Base-by-base conservation (phyloP, 2,888 invertebrate species). In the Cryptus viduatorius region DNA sequence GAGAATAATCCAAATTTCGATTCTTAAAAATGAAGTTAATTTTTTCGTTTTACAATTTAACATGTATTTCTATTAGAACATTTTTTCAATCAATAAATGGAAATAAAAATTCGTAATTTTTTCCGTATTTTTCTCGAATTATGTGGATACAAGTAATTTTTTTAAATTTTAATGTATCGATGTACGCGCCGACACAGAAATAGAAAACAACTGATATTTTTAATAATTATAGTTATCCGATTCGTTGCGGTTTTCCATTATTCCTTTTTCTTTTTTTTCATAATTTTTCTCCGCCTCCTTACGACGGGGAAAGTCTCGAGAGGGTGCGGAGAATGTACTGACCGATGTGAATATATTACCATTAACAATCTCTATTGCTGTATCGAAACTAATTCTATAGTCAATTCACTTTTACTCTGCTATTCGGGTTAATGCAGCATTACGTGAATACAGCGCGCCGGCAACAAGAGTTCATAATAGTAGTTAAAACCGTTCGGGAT, bases 391-490 rank as follows among this genome's bases (percentile, higher is more conserved):
- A 31, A 50, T 37, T 76, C 48, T 48, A 72, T 16, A 37, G 67
- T 71, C 72, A 73, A 78, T 78, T 73, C 72, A 68, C 72, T 82
- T 78, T 78, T 82, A 82, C 72, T 69, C 48, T n/a, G 73, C 73
- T 61, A 72, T 78, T 82, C 78, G 56, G 59, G 44, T 68, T 82
- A 50, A 75, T 48, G 73, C 29, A 67, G 31, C 50, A 64, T 73
- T 79, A 83, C 78, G 73, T 50, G 73, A 82, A 64, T 61, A 48
- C 59, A 65, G 42, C 67, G 5, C 72, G 50, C 29, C 29, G 14
- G 12, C 19, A 56, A 56, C 37, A 8, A 46, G 19, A 44, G 67
- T 48, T 76, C 19, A 48, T 82, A 53, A 71, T 72, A 56, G 29
- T 19, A 69, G 53, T 75, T 65, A 46, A 64, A 71, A 69, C 53